A percentile compares a stretch with the other conserved stretches of the same genome.
phyloP scores from a whole-genome alignment of 1,140 invertebrate species.

The Tyrophagus putrescentiae region DNA sequence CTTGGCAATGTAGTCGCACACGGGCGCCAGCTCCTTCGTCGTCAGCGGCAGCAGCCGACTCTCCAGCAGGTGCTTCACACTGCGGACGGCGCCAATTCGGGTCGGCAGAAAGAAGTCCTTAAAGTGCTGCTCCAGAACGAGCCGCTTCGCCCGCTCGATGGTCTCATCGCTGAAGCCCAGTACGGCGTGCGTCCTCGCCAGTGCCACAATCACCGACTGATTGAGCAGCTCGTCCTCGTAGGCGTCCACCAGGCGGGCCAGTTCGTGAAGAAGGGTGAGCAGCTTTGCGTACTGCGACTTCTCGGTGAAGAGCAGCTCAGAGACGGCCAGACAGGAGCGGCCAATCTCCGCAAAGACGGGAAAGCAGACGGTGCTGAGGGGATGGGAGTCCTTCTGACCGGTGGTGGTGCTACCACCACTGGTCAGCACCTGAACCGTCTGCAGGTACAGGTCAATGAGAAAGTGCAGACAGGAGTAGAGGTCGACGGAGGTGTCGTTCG shows the following conservation, averaged over 20 bases:
- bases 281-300: conserved; percentile 55
- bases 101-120: conserved; percentile 49
- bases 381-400: conserved; percentile 42
- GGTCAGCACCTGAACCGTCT: conserved; percentile 32
- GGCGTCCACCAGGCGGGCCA: conserved; percentile 43
- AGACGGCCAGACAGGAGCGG: conserved; percentile 46
- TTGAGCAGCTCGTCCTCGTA: conserved; percentile 52
- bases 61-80: conserved; percentile 58
- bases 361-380: conserved; percentile 36
- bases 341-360: conserved; percentile 49
- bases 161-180: conserved; percentile 35
- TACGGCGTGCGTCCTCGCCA: conserved; percentile 52
- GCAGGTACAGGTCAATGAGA: conserved; percentile 59
- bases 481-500: conserved; percentile 41
- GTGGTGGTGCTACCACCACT: too few relatives aligned
- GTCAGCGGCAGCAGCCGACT: conserved; percentile 27
- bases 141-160: conserved; percentile 44
- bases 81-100: conserved; percentile 51
- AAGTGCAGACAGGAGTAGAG: conserved; percentile 72
- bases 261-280: conserved; percentile 47
- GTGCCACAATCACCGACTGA: conserved; percentile 50
- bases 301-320: conserved; percentile 55
- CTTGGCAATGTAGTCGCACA: conserved; percentile 12
- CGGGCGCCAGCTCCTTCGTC: neutral
- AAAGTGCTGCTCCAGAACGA: conserved; percentile 45